phyloP scores from a whole-genome alignment of 2,113 vertebrate genomes.

The Nannospalax galili region DNA sequence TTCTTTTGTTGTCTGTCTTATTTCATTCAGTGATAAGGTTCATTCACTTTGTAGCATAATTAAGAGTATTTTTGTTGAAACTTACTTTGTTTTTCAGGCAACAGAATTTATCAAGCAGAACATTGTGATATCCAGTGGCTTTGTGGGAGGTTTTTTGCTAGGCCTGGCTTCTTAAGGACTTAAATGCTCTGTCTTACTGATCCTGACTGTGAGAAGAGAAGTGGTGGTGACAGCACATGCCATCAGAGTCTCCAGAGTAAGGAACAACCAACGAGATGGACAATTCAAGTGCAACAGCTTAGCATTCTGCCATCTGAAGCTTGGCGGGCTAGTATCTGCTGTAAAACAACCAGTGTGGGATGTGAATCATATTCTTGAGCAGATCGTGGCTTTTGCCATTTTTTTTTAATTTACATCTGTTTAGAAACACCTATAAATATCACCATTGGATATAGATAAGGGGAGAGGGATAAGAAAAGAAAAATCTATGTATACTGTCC shows the following conservation, averaged over 20 bases:
- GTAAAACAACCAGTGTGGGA: slow-evolving; percentile 79
- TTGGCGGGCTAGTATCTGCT: slow-evolving; percentile 84
- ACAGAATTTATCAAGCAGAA: slow-evolving; percentile 98
- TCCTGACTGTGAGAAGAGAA: slow-evolving; percentile 37
- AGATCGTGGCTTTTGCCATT: slow-evolving; percentile 80
- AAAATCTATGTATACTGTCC: slow-evolving; percentile 59
- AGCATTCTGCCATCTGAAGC: slow-evolving; percentile 84
- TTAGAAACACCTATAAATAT: slow-evolving; percentile 82
- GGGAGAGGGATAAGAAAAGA: slow-evolving; percentile 58
- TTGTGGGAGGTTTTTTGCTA: slow-evolving; percentile 97
- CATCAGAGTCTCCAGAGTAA: slow-evolving; percentile 66
- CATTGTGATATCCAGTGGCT: slow-evolving; percentile 96
- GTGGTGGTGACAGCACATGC: slow-evolving; percentile 34
- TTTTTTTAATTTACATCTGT: slow-evolving; percentile 76
- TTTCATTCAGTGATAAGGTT: not conserved
- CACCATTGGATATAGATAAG: slow-evolving; percentile 74
- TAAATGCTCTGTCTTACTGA: slow-evolving; percentile 3
- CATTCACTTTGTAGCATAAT: slow-evolving; percentile 36
- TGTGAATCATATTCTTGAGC: slow-evolving; percentile 84
- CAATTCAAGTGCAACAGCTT: slow-evolving; percentile 79
- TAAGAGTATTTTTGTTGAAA: slow-evolving; percentile 61
- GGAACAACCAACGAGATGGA: slow-evolving; percentile 74
- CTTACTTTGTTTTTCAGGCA: slow-evolving; percentile 88
- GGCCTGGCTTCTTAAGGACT: slow-evolving; percentile 94
- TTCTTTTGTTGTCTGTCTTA: slow-evolving; percentile 1